phyloP scores from a whole-genome alignment of 1,140 invertebrate genomes.

The Habropoda laboriosa region DNA sequence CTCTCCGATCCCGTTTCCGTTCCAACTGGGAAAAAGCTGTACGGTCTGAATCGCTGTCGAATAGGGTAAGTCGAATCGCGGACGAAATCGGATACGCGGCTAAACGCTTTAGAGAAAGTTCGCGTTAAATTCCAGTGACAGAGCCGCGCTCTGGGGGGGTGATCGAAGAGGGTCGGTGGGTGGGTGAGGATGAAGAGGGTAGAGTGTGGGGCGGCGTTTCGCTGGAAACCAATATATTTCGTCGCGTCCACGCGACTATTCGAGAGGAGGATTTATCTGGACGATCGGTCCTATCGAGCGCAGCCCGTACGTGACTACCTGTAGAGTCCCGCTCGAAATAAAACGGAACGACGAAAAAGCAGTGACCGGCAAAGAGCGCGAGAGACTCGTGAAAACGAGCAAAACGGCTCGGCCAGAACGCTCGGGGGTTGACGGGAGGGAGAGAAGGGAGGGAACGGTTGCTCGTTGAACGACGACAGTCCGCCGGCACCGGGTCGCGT shows the following conservation, averaged over 20 bases:
- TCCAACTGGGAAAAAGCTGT: neutral
- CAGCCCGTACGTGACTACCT: conserved; percentile 57
- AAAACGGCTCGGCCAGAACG: conserved; percentile 9
- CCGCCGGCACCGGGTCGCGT: conserved; percentile 20
- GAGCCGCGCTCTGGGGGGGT: no score
- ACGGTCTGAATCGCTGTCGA: neutral
- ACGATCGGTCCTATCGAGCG: conserved; percentile 45
- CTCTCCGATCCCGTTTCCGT: neutral
- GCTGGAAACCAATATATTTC: conserved; percentile 32
- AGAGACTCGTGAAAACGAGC: conserved; percentile 46
- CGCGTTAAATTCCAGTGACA: conserved; percentile 19
- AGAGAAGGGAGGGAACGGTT: conserved; percentile 57
- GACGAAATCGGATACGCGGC: conserved; percentile 10
- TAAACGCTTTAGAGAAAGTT: conserved; percentile 28
- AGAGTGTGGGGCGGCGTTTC: neutral
- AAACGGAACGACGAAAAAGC: conserved; percentile 55
- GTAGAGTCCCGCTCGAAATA: conserved; percentile 56
- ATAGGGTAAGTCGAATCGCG: conserved; percentile 6
- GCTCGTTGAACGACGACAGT: conserved; percentile 59
- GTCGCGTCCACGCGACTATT: conserved; percentile 27
- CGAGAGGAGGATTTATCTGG: conserved; percentile 45
- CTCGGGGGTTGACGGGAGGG: neutral
- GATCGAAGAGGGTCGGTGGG: no score
- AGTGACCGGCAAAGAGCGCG: conserved; percentile 62
- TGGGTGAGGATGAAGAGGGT: no score